A percentile compares a stretch with the other conserved stretches of the same genome.
Conservation (phyloP, 1,140 invertebrate genomes). For the Calephelis nemesis region DNA sequence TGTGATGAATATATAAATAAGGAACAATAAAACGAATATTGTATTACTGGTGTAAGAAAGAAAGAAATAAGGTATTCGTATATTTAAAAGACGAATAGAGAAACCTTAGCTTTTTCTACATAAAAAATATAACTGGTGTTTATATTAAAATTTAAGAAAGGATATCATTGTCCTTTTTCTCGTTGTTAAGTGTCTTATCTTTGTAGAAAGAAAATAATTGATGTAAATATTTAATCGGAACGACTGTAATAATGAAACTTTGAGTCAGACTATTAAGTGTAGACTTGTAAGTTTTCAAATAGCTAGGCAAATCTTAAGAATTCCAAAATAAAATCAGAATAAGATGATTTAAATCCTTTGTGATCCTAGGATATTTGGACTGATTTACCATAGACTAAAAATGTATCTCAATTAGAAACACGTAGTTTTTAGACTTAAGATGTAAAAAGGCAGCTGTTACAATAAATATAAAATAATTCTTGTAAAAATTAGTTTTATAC, state of each 20-base stretch:
- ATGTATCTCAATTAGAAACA: conserved; percentile 72
- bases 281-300: background rate
- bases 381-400: conserved; percentile 60
- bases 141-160: no score
- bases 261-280: background rate
- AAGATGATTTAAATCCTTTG: conserved; percentile 6
- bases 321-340: conserved; percentile 12
- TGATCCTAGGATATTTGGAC: conserved; percentile 42
- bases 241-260: background rate
- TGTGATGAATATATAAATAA: no score
- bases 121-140: no score
- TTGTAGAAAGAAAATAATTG: no score
- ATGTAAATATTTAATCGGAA: no score
- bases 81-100: no score
- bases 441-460: conserved; percentile 67
- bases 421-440: conserved; percentile 62
- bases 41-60: no score
- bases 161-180: no score
- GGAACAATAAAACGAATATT: no score
- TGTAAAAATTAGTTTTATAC: conserved; percentile 14
- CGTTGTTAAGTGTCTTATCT: no score
- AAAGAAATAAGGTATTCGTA: no score
- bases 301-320: background rate
- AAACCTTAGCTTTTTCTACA: no score
- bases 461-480: conserved; percentile 37